Conservation (phyloP, 2,797 vertebrate species). For the Mergus octosetaceus region DNA sequence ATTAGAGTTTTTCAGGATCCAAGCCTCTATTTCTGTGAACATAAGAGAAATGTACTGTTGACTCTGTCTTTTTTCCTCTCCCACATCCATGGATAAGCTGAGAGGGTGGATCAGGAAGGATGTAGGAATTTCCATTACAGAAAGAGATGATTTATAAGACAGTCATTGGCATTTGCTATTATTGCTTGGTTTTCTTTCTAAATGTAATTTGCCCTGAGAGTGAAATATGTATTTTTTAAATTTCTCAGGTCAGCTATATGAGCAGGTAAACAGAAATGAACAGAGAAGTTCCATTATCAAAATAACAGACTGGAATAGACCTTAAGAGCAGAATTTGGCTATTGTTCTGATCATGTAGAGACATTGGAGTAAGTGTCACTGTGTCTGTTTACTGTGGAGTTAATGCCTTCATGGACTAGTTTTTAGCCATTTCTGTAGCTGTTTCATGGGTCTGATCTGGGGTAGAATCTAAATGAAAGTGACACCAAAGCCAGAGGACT, state of each 20-base stretch:
- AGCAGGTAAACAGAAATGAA: not conserved
- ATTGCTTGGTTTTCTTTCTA: not conserved
- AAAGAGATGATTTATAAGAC: not conserved
- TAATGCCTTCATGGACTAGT: not conserved
- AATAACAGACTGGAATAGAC: not conserved
- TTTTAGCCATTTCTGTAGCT: not conserved
- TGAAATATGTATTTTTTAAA: not conserved
- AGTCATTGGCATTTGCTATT: not conserved
- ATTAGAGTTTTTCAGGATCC: not conserved
- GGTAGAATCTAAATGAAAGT: not conserved
- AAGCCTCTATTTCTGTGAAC: not conserved
- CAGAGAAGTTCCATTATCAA: not conserved
- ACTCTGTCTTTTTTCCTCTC: not conserved
- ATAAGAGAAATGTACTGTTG: not conserved
- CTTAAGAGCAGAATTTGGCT: not conserved
- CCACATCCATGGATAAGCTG: not conserved
- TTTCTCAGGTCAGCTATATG: not conserved
- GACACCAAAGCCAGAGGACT: not conserved
- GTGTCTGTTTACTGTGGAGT: not conserved
- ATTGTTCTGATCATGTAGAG: not conserved
- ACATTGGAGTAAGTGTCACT: not conserved
- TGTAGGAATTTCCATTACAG: not conserved
- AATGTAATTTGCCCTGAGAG: not conserved
- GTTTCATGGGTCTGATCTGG: not conserved
- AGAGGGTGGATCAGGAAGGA: slow-evolving; percentile 12